Evolutionary conservation across 2,888 invertebrate species (phyloP), one percentile per base, ranked within the genome.

Genomic region (Dolomedes plantarius): DNA sequence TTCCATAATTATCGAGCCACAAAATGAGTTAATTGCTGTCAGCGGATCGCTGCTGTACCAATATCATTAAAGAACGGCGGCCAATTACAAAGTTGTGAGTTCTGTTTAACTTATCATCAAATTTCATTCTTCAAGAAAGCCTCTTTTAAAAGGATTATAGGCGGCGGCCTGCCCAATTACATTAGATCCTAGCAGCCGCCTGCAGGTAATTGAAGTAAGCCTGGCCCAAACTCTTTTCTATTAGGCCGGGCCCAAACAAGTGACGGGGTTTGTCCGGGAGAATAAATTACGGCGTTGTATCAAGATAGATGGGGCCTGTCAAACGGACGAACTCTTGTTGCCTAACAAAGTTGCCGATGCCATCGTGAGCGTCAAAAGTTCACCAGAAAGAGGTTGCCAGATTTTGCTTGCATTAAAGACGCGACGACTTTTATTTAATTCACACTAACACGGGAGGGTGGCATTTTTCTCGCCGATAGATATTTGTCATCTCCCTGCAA

Each of bases 41-140:
- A 82, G 64, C 82, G 82, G 75, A 82, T 82, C 82, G 71, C 64
- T 23, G 82, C 73, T 50, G 65, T 67, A 74, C 76, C 82, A 71
- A 72, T 76, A 77, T 85, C 83, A 78, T 85, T 85, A 85, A 85
- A 77, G 83, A 77, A 73, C 83, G 73, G 41, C 77, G 72, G 76
- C 83, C 83, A 85, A 85, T 85, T 85, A 85, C 77, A 71, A 85
- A 85, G 83, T 85, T 85, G 77, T 85, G 83, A 75, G 75, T 82
- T 82, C 82, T 82, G 69, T 75, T 82, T 82, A 82, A 75, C 82
- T 76, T 82, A 85, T 85, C 77, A 85, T 85, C 83, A 77, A 85
- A 85, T 85, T 85, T 83, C 76, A 77, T 85, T 85, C 83, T 85
- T 85, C 73, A 77, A 67, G 77, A 29, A 39, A 56, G 67, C 28